Conservation (phyloP, 2,113 vertebrate species). For the Mola mola region DNA sequence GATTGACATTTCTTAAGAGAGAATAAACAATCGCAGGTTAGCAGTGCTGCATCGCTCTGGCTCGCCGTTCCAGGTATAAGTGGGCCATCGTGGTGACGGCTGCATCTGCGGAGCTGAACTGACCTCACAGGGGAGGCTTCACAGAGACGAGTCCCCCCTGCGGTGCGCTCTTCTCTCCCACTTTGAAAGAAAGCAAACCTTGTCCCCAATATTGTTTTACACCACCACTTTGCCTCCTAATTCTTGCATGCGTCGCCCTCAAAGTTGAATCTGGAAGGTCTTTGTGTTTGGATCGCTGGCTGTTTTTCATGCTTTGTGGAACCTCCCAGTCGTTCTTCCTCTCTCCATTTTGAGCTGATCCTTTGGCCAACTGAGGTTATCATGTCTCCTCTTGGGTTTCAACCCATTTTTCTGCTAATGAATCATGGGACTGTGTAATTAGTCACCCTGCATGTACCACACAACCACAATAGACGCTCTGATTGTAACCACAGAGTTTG, state of each 20-base stretch:
- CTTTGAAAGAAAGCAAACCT: slow-evolving; percentile 53
- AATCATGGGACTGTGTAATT: slow-evolving; percentile 75
- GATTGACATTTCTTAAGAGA: slow-evolving; percentile 85
- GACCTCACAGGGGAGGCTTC: slow-evolving; percentile 67
- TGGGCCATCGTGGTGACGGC: slow-evolving; percentile 73
- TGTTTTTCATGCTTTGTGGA: neutral
- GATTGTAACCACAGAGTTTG: slow-evolving; percentile 79
- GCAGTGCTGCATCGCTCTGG: slow-evolving; percentile 55
- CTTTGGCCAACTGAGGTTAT: slow-evolving; percentile 58
- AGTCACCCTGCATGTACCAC: slow-evolving; percentile 67
- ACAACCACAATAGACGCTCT: slow-evolving; percentile 77
- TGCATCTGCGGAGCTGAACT: slow-evolving; percentile 50
- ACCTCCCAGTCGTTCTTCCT: neutral
- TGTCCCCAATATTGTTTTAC: slow-evolving; percentile 38
- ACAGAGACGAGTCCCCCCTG: slow-evolving; percentile 27
- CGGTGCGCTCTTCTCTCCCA: slow-evolving; percentile 17
- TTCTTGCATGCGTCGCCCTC: neutral
- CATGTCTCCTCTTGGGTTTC: slow-evolving; percentile 62
- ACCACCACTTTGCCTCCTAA: neutral
- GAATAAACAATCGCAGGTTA: slow-evolving; percentile 84
- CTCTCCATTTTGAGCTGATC: slow-evolving; percentile 38
- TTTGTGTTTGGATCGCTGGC: neutral
- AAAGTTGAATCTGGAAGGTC: neutral
- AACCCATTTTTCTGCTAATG: slow-evolving; percentile 73
- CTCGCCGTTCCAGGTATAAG: slow-evolving; percentile 72